Percentiles rank a stretch among this genome's conserved stretches.
Evolutionary conservation across 2,797 vertebrate species (phyloP).

Genomic region (Harpagifer antarcticus): DNA sequence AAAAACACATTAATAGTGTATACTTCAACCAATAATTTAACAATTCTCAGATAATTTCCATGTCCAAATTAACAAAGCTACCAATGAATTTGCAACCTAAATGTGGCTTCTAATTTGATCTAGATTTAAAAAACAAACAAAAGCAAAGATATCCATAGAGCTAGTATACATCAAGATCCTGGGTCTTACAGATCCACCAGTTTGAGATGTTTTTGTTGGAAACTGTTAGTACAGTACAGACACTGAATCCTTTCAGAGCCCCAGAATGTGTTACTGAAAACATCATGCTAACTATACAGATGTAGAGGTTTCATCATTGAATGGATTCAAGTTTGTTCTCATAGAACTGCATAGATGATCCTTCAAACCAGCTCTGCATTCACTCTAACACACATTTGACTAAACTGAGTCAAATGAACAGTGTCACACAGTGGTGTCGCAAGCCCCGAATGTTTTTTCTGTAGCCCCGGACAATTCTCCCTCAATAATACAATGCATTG

Average conservation of each 20-base stretch:
- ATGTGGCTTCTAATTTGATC: too few species aligned
- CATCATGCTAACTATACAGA: neutral
- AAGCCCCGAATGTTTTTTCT: too few species aligned
- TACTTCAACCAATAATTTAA: too few species aligned
- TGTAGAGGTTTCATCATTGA: neutral
- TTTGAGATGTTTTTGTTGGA: neutral
- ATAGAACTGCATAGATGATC: neutral
- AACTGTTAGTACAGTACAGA: neutral
- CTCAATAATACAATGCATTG: too few species aligned
- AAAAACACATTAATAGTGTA: neutral
- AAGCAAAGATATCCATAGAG: neutral
- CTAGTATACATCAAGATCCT: neutral
- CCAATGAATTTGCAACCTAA: too few species aligned
- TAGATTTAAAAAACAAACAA: neutral
- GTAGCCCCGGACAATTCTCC: too few species aligned
- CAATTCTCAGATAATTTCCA: neutral
- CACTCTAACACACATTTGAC: neutral
- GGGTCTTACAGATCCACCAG: neutral
- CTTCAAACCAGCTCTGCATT: neutral
- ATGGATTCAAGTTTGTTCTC: neutral
- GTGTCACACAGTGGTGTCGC: neutral
- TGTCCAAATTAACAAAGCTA: neutral
- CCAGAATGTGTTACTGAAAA: neutral
- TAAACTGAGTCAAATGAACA: neutral
- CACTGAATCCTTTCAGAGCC: neutral